Base-by-base conservation (phyloP, 2,797 vertebrate species). In the Cetoscarus ocellatus region DNA sequence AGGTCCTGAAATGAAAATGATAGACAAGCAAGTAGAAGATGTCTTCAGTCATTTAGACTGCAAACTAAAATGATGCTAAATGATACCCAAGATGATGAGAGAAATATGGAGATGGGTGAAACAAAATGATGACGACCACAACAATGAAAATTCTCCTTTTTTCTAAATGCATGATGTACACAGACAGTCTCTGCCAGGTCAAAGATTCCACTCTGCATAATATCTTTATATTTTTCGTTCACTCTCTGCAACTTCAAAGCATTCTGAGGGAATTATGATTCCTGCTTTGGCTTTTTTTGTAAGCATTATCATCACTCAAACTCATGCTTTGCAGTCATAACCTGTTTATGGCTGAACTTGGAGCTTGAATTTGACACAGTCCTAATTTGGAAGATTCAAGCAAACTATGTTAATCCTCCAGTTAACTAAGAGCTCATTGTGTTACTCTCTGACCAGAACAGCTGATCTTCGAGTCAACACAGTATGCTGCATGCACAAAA, bases 1-100 rank as follows among this genome's bases (percentile, higher is more conserved):
- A 71, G 47, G 50, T 43, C 61, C 75, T 71, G 56, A 71, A 85
- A 80, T 73, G 75, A 61, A 78, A 15, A 60, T 6, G 44, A 76
- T 52, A 38, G 40, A 70, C 61, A 45, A 13, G 51, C 10, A 1
- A 38, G 40, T 42, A 36, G 14, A 56, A 3, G 51, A 67, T 51
- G 52, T 50, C 53, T 15, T 17, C 3, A 51, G 77, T 66, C 53
- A 19, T 17, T 66, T 52, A 66, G 53, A 45, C 44, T 6, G 19
- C 50, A 68, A 19, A 58, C 40, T 55, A 82, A 61, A 69, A 14
- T 42, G 57, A 69, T 19, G n/a, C 35, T 6, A 14, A 2, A 68
- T 59, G 61, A 56, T 18, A 42, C 27, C 27, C 27, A 27, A 27
- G 27, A 27, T 27, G 49, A 19, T 15, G n/a, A 35, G 10, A 27